phyloP scores from a whole-genome alignment of 2,113 vertebrate genomes.

The Podiceps cristatus region DNA sequence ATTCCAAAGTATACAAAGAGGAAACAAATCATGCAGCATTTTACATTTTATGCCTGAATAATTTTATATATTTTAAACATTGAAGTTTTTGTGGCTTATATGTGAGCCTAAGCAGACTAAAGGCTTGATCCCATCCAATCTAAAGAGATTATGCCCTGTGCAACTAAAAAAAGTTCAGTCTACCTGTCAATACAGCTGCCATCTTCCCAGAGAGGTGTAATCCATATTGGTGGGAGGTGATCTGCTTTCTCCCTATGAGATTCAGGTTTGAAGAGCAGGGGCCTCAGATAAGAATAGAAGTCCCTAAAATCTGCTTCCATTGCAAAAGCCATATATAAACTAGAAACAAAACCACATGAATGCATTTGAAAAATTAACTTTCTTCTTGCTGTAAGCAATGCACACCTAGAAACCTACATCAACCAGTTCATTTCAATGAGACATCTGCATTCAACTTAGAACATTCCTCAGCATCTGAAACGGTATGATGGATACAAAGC shows the following conservation, averaged over 20 bases:
- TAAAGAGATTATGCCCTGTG: not conserved
- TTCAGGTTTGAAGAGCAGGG: conserved; percentile 75
- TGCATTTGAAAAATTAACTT: not conserved
- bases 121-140: not conserved
- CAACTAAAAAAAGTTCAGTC: not conserved
- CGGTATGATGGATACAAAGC: not conserved
- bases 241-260: conserved; percentile 62
- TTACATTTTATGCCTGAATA: not conserved
- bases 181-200: conserved; percentile 76
- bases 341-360: not conserved
- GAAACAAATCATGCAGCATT: not conserved
- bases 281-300: conserved; percentile 79
- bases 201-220: conserved; percentile 73
- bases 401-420: not conserved
- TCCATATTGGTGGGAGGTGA: conserved; percentile 62
- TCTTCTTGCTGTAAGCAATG: not conserved
- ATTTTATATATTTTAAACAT: not conserved
- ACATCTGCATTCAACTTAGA: not conserved
- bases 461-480: not conserved
- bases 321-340: conserved; percentile 76
- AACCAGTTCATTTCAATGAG: not conserved
- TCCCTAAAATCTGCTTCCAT: conserved; percentile 75
- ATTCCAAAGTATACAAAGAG: not conserved
- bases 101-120: not conserved
- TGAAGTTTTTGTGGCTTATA: not conserved